A percentile compares a stretch with the other conserved stretches of the same genome.
Conservation (phyloP, 2,888 invertebrate genomes). For the Caenorhabditis sp. region DNA sequence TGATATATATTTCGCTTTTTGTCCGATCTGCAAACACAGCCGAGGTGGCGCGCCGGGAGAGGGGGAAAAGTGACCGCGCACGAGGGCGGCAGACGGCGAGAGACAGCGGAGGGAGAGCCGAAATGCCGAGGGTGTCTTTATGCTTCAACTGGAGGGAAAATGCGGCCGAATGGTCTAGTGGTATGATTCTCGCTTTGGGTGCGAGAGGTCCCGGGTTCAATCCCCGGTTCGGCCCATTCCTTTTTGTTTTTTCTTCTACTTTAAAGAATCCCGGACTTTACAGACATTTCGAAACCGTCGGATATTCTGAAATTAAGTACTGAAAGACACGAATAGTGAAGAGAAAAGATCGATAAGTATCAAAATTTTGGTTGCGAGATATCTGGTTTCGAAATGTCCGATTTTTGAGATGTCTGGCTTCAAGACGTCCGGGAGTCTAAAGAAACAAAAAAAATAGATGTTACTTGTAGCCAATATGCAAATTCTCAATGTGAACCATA, state of each 20-base stretch:
- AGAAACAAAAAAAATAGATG: too few species aligned
- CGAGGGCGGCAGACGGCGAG: background rate
- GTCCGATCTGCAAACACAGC: constrained; percentile 35
- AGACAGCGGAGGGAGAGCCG: background rate
- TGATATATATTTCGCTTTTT: constrained; percentile 34
- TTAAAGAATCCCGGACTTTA: background rate
- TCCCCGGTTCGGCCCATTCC: constrained; percentile 66
- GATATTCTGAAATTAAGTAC: too few species aligned
- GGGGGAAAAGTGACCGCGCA: background rate
- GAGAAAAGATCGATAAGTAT: too few species aligned
- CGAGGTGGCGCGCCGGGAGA: background rate
- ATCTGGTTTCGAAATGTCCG: too few species aligned
- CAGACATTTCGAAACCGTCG: too few species aligned
- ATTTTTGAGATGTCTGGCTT: too few species aligned
- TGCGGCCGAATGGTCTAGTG: constrained; percentile 78
- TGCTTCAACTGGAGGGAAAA: background rate
- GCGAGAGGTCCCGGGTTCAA: constrained; percentile 79
- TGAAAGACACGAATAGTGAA: too few species aligned
- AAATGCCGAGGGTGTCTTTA: background rate
- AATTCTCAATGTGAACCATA: too few species aligned
- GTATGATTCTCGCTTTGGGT: constrained; percentile 80
- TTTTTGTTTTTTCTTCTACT: constrained; percentile 7
- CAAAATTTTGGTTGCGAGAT: too few species aligned
- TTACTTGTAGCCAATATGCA: too few species aligned
- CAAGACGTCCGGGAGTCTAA: too few species aligned